These are phyloP conservation scores for Paratilapia polleni DNA, from an alignment of 2,113 vertebrate species.

Conservation along the genomic window DNA sequence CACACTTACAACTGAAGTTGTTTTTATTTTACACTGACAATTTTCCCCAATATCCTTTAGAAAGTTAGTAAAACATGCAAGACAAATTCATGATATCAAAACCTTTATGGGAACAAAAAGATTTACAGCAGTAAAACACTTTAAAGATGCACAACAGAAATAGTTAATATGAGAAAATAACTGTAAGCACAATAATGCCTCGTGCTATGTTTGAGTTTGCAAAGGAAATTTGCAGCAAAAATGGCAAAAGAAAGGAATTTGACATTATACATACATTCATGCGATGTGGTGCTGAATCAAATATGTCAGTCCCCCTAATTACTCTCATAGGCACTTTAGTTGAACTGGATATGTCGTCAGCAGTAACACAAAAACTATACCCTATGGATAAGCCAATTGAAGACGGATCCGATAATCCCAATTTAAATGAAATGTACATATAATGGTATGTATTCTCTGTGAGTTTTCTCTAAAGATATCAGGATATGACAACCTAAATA, in stretches of 20 bases:
- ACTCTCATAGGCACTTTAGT: conserved; percentile 48
- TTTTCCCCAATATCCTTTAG: conserved; percentile 34
- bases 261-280: conserved; percentile 62
- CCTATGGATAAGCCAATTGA: conserved; percentile 19
- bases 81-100: conserved; percentile 68
- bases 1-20: conserved; percentile 41
- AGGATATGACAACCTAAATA: conserved; percentile 9
- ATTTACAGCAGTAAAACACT: conserved; percentile 51
- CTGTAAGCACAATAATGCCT: conserved; percentile 50
- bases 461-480: conserved; percentile 21
- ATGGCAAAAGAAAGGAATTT: conserved; percentile 43
- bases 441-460: conserved; percentile 4
- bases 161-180: conserved; percentile 38
- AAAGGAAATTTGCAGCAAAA: conserved; percentile 38
- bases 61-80: conserved; percentile 80
- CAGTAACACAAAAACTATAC: conserved; percentile 10
- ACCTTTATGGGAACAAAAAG: conserved; percentile 59
- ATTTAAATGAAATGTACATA: conserved; percentile 1
- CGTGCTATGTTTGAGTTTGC: conserved; percentile 38
- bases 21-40: conserved; percentile 59
- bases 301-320: conserved; percentile 15
- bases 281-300: conserved; percentile 41
- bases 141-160: conserved; percentile 62
- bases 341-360: conserved; percentile 33
- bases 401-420: not conserved